Base-by-base conservation (phyloP, 2,888 invertebrate genomes). In the Caenorhabditis zanzibari region DNA sequence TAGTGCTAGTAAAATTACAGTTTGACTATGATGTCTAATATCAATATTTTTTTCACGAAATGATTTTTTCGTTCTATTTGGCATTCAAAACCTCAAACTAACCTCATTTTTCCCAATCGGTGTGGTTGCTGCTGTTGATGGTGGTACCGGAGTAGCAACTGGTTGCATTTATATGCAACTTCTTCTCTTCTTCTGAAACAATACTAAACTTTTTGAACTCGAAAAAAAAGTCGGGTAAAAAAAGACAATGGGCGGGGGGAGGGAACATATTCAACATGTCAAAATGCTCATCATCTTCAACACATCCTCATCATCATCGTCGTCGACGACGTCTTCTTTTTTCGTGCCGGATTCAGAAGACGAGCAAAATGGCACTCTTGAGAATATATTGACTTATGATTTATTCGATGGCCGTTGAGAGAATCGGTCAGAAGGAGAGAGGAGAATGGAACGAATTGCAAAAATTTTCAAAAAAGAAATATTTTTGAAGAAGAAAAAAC, bases 331-430 rank as follows among this genome's bases (percentile, higher is more conserved):
- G 38, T 22, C 24, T 2, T 61, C 12, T 41, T 63, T 44, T 47
- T 47, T 47, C n/a, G 16, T 47, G 9, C 61, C 19, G 19, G 16
- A 38, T 24, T 59, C 38, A 49, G 44, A 61, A 71, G 32, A 24
- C 9, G n/a, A n/a, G 35, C 44, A 35, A 61, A 69, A 77, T 77
- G 69, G 52, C 52, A 66, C 64, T 77, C 58, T 69, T 66, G 77
- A 63, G 69, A 77, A 56, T 38, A 32, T 32, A 73, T 63, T 59
- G 52, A 72, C 73, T 74, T 52, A 54, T 64, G 74, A 74, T 74
- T 74, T 74, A 74, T 64, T 64, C 61, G 35, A 63, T 73, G 49
- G 47, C 41, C 28, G 44, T n/a, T 32, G 14, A 24, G 32, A 59
- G 28, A 28, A 58, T 10, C 14, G 54, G n/a, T 52, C 35, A 22